Conservation (phyloP, 1,140 invertebrate species). For the Drosophila biarmipes region DNA sequence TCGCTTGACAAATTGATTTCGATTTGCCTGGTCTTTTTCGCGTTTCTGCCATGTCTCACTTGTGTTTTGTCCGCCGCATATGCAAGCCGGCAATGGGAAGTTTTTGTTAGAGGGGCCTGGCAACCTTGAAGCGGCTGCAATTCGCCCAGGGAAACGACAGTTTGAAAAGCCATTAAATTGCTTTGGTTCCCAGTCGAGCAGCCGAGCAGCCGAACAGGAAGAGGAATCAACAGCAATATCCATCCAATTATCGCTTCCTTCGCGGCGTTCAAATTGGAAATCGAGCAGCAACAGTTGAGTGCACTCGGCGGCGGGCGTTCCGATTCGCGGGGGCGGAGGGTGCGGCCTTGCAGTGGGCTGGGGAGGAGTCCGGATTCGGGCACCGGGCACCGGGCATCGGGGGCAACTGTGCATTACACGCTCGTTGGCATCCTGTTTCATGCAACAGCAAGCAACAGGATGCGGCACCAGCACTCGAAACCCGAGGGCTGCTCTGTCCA, state of each 20-base stretch:
- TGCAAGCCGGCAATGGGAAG: conserved; percentile 19
- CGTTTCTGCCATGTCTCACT: conserved; percentile 16
- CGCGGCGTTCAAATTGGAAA: conserved; percentile 67
- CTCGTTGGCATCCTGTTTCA: conserved; percentile 81
- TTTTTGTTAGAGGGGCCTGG: conserved; percentile 17
- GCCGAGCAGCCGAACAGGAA: conserved; percentile 32
- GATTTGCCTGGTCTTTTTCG: conserved; percentile 58
- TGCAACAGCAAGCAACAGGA: conserved; percentile 81
- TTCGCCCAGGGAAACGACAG: conserved; percentile 22
- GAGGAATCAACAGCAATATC: conserved; percentile 29
- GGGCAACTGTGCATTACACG: conserved; percentile 64
- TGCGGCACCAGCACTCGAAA: conserved; percentile 32
- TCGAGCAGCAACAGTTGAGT: conserved; percentile 57
- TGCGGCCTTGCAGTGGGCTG: not conserved
- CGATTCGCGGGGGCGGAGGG: conserved; percentile 28
- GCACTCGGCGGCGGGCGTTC: conserved; percentile 17
- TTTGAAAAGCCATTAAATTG: conserved; percentile 39
- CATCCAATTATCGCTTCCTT: conserved; percentile 58
- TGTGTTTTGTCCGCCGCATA: conserved; percentile 5
- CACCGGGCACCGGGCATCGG: not conserved
- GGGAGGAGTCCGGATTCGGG: not conserved
- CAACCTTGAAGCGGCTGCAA: conserved; percentile 28
- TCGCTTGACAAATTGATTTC: conserved; percentile 79
- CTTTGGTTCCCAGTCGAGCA: conserved; percentile 32
- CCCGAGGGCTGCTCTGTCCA: conserved; percentile 52